These are phyloP conservation scores for Caranx melampygus DNA, from an alignment of 2,113 vertebrate species.

Conservation along the genomic window DNA sequence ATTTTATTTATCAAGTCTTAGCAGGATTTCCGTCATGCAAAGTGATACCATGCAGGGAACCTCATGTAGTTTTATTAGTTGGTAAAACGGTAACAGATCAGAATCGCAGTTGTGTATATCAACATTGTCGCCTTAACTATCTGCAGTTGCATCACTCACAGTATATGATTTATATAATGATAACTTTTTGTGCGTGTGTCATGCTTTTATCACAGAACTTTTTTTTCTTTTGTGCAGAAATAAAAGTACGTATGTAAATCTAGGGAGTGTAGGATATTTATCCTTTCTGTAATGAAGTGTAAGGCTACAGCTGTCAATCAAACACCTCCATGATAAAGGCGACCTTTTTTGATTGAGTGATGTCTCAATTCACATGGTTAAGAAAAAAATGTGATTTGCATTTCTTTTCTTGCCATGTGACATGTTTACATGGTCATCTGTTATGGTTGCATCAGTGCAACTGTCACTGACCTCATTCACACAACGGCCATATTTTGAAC, in stretches of 20 bases:
- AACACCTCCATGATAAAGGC: constrained; percentile 70
- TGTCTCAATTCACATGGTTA: constrained; percentile 57
- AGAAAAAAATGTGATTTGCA: constrained; percentile 61
- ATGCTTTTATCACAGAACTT: not conserved
- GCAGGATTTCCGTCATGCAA: not conserved
- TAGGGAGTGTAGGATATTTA: not conserved
- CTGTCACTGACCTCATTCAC: constrained; percentile 57
- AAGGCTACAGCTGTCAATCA: constrained; percentile 52
- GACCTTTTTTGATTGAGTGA: constrained; percentile 59
- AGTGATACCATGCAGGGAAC: not conserved
- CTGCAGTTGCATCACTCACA: not conserved
- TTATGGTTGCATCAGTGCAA: constrained; percentile 39
- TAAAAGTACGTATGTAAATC: not conserved
- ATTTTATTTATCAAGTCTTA: not conserved
- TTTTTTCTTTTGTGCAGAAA: not conserved
- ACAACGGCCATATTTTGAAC: constrained; percentile 52
- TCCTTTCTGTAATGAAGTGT: not conserved
- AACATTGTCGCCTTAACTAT: not conserved
- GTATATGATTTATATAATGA: not conserved
- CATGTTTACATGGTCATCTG: constrained; percentile 50
- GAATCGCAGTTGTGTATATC: not conserved
- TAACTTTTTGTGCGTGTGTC: not conserved
- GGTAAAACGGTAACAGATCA: not conserved
- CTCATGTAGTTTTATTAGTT: not conserved
- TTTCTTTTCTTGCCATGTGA: constrained; percentile 72